A percentile compares a stretch with the other conserved stretches of the same genome.
phyloP scores from a whole-genome alignment of 2,113 vertebrate genomes.

The Microcebus ravelobensis region DNA sequence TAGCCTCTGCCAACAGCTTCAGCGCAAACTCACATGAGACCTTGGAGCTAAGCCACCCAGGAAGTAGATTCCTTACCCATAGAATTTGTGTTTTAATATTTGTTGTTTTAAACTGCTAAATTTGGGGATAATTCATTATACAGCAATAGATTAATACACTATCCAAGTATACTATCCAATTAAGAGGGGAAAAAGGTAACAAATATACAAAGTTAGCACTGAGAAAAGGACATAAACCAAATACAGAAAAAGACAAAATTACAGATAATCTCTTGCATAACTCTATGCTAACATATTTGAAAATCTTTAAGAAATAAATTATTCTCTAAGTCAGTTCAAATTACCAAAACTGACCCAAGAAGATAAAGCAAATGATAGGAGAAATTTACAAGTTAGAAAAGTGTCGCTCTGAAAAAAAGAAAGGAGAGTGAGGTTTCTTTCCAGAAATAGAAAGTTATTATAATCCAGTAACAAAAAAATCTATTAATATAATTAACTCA shows the following conservation, averaged over 20 bases:
- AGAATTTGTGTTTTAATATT: neutral
- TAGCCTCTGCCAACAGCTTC: neutral
- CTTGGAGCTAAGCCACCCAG: neutral
- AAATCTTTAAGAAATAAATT: slow-evolving; percentile 10
- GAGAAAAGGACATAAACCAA: slow-evolving; percentile 10
- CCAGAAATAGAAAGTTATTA: neutral
- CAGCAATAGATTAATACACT: neutral
- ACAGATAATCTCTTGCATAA: neutral
- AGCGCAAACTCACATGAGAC: neutral
- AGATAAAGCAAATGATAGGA: neutral
- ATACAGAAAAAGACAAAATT: neutral
- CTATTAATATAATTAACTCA: neutral
- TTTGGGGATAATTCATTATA: neutral
- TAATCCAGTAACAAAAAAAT: slow-evolving; percentile 24
- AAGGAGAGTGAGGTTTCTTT: neutral
- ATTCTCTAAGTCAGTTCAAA: neutral
- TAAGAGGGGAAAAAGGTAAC: neutral
- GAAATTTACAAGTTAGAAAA: neutral
- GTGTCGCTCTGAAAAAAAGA: neutral
- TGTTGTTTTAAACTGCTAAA: neutral
- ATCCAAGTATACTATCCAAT: neutral
- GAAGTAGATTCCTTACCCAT: neutral
- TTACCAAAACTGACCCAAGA: neutral
- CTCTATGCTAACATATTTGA: neutral
- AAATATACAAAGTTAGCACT: neutral